These are phyloP conservation scores for Amphilophus citrinellus DNA, from an alignment of 2,113 vertebrate species.

Conservation along the genomic window DNA sequence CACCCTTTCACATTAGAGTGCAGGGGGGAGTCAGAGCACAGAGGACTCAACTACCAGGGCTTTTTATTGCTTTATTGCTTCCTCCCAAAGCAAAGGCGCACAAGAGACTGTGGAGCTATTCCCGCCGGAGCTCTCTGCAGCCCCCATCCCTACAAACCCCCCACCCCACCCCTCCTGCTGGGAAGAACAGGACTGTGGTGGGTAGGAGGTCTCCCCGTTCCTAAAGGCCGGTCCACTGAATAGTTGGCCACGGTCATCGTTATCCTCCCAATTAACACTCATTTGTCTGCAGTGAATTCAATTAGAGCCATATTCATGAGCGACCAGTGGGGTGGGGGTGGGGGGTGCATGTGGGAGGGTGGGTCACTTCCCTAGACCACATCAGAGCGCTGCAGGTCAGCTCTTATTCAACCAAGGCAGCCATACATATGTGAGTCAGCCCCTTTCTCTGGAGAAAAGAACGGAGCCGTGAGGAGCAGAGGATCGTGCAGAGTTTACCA, in stretches of 20 bases:
- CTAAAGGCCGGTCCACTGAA: constrained; percentile 58
- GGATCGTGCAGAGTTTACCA: constrained; percentile 21
- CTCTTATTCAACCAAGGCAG: constrained; percentile 26
- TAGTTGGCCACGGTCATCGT: constrained; percentile 65
- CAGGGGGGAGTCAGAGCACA: constrained; percentile 19
- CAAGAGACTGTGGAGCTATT: constrained; percentile 63
- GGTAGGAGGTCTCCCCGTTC: constrained; percentile 46
- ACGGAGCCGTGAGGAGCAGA: constrained; percentile 4
- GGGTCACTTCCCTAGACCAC: constrained; percentile 53
- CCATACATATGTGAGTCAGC: constrained; percentile 31
- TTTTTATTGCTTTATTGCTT: constrained; percentile 82
- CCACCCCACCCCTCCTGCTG: constrained; percentile 46
- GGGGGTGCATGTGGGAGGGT: constrained; percentile 34
- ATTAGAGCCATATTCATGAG: constrained; percentile 79
- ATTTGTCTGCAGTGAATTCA: constrained; percentile 80
- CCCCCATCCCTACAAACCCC: constrained; percentile 31
- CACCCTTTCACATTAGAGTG: constrained; percentile 38
- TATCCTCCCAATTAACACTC: constrained; percentile 82
- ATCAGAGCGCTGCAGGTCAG: constrained; percentile 49
- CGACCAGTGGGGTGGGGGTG: constrained; percentile 56
- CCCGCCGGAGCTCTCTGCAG: constrained; percentile 4
- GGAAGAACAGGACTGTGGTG: constrained; percentile 64
- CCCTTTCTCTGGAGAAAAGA: constrained; percentile 9
- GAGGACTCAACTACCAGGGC: too few species aligned
- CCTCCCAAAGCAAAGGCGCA: constrained; percentile 74